Percentiles rank a stretch among this genome's conserved stretches.
Conservation (phyloP, 2,113 vertebrate genomes). For the Narcine bancroftii region DNA sequence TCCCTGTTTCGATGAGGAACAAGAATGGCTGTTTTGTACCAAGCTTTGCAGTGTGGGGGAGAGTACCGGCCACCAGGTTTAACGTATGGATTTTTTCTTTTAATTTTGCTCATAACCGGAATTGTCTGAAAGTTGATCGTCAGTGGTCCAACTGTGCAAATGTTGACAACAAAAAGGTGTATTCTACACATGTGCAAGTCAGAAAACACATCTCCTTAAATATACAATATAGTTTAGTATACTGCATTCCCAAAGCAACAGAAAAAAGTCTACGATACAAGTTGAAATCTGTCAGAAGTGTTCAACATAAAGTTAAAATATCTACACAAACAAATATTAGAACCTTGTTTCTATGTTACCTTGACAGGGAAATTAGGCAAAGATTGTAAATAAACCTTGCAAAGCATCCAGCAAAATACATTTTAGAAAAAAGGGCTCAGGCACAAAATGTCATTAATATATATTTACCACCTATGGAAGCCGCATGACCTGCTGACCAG, state of each 20-base stretch:
- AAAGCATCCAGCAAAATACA: neutral
- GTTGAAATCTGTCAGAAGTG: neutral
- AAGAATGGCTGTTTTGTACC: constrained; percentile 54
- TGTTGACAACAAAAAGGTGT: constrained; percentile 6
- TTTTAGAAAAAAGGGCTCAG: no score
- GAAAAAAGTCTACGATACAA: neutral
- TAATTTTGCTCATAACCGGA: constrained; percentile 49
- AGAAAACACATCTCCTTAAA: neutral
- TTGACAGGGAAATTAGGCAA: neutral
- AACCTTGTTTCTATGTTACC: neutral
- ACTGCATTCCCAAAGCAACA: neutral
- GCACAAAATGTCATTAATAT: no score
- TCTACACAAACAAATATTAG: neutral
- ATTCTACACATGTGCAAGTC: neutral
- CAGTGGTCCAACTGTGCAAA: constrained; percentile 51
- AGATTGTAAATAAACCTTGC: neutral
- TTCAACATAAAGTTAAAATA: neutral
- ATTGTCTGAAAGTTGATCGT: constrained; percentile 45
- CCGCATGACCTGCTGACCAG: no score
- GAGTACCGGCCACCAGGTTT: constrained; percentile 50
- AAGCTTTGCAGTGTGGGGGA: constrained; percentile 53
- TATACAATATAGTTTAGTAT: neutral
- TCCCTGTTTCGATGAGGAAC: constrained; percentile 53
- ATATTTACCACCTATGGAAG: no score
- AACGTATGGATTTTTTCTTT: constrained; percentile 52